These are phyloP conservation scores for Iguana delicatissima DNA, from an alignment of 2,797 vertebrate species.

Conservation along the genomic window DNA sequence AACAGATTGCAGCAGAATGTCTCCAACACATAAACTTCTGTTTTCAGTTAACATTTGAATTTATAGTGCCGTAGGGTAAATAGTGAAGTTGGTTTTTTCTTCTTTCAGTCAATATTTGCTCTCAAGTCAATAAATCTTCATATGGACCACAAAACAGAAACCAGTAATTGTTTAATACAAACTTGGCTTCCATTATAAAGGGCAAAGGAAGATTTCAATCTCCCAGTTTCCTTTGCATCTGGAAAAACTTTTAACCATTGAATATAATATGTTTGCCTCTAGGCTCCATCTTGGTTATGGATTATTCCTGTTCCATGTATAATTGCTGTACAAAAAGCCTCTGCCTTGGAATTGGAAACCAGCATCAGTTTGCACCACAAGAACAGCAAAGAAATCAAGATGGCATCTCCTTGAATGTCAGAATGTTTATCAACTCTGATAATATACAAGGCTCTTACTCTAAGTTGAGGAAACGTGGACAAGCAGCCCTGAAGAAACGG, in stretches of 20 bases:
- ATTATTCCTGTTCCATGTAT: conserved; percentile 51
- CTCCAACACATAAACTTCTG: conserved; percentile 44
- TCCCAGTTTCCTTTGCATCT: conserved; percentile 76
- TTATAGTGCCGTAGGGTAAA: conserved; percentile 56
- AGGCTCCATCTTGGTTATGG: conserved; percentile 44
- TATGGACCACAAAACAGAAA: conserved; percentile 69
- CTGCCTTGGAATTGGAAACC: conserved; percentile 45
- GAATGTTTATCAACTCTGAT: conserved; percentile 44
- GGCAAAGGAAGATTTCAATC: conserved; percentile 71
- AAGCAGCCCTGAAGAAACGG: conserved; percentile 40
- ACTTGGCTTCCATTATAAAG: conserved; percentile 76
- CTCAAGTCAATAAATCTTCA: conserved; percentile 73
- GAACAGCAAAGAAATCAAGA: conserved; percentile 45
- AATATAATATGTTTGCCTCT: conserved; percentile 49
- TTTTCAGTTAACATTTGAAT: conserved; percentile 60
- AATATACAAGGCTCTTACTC: conserved; percentile 59
- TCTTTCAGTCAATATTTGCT: conserved; percentile 49
- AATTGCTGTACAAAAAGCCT: conserved; percentile 20
- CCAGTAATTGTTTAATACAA: conserved; percentile 73
- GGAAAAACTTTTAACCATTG: conserved; percentile 76
- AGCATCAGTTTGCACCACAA: conserved; percentile 45
- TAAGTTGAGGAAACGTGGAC: conserved; percentile 32
- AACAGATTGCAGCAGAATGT: conserved; percentile 42
- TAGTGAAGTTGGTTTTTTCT: conserved; percentile 41
- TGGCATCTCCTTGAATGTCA: conserved; percentile 51